Base-by-base conservation (phyloP, 2,797 vertebrate genomes). In the Epinephelus coioides region DNA sequence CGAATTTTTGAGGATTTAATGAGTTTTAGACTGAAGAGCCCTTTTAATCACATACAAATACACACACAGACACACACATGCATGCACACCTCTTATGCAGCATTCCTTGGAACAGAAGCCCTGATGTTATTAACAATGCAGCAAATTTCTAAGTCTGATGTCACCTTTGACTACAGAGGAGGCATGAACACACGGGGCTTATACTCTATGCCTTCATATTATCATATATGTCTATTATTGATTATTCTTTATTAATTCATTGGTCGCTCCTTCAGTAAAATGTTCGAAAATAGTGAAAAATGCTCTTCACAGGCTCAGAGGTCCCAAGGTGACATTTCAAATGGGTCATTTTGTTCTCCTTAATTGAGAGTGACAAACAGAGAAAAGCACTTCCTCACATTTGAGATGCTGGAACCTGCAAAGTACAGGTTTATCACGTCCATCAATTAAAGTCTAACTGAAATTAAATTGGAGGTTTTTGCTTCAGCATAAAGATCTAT, bases 11-110 rank as follows among this genome's bases (percentile, higher is more conserved):
- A 77, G 49, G 54, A 25, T 63, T 40, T 78, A 71, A 82, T 75
- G 81, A 75, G 46, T 82, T 74, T 61, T 70, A 75, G 34, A 61
- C 44, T 72, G 54, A 69, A 74, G 73, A 69, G 67, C 21, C 38
- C 49, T 80, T 85, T 78, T 75, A 64, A 84, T 85, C 67, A 68
- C 50, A 50, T 0, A 56, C 23, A 27, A 2, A 53, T 46, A 59
- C 47, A 50, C 54, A 70, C 21, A n/a, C 6, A 73, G 6, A 61
- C 19, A 64, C 14, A 11, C 17, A 25, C 21, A 57, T 44, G 30
- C 1, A 40, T 40, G 7, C 61, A 44, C 15, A 57, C 30, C 4
- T 38, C 21, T 14, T 30, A 30, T 62, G 50, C 44, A 57, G 70
- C 23, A 21, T 44, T 60, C 51, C 27, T 27, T 67, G 21, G 6